Percentiles rank a stretch among this genome's conserved stretches.
Evolutionary conservation across 2,113 vertebrate species (phyloP).

Genomic region (Otolemur garnettii): DNA sequence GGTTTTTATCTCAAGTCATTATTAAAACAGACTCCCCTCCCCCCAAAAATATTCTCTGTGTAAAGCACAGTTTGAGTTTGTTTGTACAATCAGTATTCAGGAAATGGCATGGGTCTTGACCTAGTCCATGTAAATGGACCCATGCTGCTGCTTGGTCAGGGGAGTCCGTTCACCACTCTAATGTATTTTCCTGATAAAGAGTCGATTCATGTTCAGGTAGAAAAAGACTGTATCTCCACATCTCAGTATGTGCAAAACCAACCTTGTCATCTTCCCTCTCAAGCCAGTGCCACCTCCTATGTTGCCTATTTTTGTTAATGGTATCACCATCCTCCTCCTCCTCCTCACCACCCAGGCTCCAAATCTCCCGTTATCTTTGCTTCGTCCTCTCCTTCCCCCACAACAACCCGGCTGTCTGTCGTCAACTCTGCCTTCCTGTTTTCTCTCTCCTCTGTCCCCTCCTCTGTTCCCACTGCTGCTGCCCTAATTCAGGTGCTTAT

Average conservation of each 20-base stretch:
- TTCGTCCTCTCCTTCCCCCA: background rate
- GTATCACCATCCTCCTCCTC: background rate
- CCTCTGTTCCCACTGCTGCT: constrained; percentile 17
- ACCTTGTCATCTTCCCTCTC: background rate
- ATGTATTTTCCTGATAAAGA: background rate
- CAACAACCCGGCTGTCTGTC: background rate
- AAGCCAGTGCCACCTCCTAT: background rate
- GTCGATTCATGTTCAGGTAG: background rate
- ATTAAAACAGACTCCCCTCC: constrained; percentile 58
- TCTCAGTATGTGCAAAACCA: background rate
- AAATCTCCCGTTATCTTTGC: background rate
- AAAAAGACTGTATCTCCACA: background rate
- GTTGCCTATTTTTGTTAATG: constrained; percentile 8
- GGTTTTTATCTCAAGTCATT: constrained; percentile 70
- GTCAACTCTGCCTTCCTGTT: background rate
- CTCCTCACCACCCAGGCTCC: background rate
- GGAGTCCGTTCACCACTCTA: background rate
- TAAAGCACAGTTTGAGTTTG: constrained; percentile 16
- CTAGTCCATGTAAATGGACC: background rate
- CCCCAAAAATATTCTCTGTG: constrained; percentile 14
- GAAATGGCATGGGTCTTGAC: constrained; percentile 53
- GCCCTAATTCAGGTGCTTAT: constrained; percentile 62
- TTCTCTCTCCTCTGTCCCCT: background rate
- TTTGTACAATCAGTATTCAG: constrained; percentile 27
- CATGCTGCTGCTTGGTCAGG: background rate